phyloP scores from a whole-genome alignment of 2,888 invertebrate genomes.

The Drosophila infuscata region DNA sequence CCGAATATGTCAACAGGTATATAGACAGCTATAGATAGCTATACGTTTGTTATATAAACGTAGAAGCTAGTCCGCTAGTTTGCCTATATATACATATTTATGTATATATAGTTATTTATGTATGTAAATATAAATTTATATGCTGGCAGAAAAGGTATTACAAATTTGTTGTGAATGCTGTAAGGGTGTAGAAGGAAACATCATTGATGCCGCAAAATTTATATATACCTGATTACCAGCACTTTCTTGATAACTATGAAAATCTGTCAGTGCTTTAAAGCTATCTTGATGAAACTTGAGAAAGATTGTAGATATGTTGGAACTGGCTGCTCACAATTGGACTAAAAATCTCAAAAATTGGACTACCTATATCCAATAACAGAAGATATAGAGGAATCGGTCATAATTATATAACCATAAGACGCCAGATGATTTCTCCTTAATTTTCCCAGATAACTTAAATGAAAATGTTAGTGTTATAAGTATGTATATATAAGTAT shows the following conservation, averaged over 20 bases:
- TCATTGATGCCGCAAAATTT: neutral
- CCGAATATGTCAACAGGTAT: slow-evolving; percentile 81
- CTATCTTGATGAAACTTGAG: neutral
- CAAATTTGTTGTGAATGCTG: neutral
- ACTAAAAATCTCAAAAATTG: too few species aligned
- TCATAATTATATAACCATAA: neutral
- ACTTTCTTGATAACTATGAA: neutral
- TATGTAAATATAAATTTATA: slow-evolving; percentile 2
- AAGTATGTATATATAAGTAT: too few species aligned
- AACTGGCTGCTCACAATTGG: neutral
- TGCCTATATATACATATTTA: slow-evolving; percentile 35
- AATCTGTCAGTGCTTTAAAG: neutral
- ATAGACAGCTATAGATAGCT: slow-evolving; percentile 40
- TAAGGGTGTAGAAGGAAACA: neutral
- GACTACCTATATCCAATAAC: too few species aligned
- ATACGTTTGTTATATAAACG: slow-evolving; percentile 36
- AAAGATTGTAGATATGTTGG: neutral
- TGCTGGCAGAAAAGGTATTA: neutral
- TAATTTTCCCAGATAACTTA: neutral
- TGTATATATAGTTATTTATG: slow-evolving; percentile 18
- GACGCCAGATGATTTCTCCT: neutral
- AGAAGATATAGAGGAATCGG: too few species aligned
- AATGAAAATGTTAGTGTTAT: too few species aligned
- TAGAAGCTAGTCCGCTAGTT: slow-evolving; percentile 22
- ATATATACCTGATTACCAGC: neutral